phyloP scores from a whole-genome alignment of 2,888 invertebrate genomes.

The Lasioglossum leucozonium region DNA sequence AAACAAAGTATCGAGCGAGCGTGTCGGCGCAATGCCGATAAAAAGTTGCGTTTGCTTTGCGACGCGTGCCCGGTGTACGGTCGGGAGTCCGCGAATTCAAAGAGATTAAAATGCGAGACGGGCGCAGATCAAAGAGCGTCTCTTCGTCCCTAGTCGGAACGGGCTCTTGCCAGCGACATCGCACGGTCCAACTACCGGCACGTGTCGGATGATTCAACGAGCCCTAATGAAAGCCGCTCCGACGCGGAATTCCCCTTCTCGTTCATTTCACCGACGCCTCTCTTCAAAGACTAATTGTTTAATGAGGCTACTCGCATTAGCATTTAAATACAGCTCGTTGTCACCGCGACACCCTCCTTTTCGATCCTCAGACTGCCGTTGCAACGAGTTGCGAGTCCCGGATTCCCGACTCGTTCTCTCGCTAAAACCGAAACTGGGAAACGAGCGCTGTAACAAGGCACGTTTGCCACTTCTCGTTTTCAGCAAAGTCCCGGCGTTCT shows the following conservation, averaged over 20 bases:
- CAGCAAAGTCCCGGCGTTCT: constrained; percentile 98
- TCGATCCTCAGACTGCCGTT: constrained; percentile 56
- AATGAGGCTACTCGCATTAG: constrained; percentile 81
- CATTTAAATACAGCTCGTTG: constrained; percentile 80
- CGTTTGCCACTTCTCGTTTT: constrained; percentile 75
- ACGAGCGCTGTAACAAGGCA: background rate
- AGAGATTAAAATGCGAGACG: constrained; percentile 58
- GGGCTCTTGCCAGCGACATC: constrained; percentile 43
- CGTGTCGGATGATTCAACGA: constrained; percentile 79
- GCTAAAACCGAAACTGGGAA: background rate
- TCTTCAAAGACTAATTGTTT: constrained; percentile 82
- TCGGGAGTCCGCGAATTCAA: constrained; percentile 46
- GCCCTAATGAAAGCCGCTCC: constrained; percentile 80
- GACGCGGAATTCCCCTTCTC: constrained; percentile 67
- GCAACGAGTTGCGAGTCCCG: constrained; percentile 19
- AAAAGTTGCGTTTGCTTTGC: constrained; percentile 50
- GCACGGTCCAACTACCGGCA: constrained; percentile 66
- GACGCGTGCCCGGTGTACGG: constrained; percentile 44
- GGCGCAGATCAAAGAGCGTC: constrained; percentile 69
- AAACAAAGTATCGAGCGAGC: constrained; percentile 14
- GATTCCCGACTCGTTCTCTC: background rate
- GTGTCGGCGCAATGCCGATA: background rate
- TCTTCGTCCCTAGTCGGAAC: constrained; percentile 40
- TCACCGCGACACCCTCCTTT: constrained; percentile 59
- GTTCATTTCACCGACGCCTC: constrained; percentile 67